Evolutionary conservation across 2,888 invertebrate genomes (phyloP).

Genomic region (Parnassius apollo): DNA sequence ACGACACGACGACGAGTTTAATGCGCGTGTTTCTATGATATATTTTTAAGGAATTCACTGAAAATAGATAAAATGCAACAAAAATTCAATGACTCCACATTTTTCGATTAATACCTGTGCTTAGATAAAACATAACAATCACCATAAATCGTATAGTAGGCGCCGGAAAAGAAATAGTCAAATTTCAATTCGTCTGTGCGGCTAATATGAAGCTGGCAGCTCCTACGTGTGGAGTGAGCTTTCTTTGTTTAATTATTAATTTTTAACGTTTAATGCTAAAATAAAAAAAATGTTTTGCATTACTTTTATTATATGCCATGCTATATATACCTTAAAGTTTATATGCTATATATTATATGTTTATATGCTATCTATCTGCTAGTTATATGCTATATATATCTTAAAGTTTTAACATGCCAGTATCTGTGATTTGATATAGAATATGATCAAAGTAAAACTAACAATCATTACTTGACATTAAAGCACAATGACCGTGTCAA

Average conservation of each 20-base stretch:
- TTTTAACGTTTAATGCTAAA: too few species aligned
- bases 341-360: too few species aligned
- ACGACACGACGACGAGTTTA: too few species aligned
- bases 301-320: too few species aligned
- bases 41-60: constrained; percentile 15
- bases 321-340: too few species aligned
- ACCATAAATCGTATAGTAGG: constrained; percentile 28
- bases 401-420: too few species aligned
- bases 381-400: too few species aligned
- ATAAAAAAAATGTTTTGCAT: too few species aligned
- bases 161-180: constrained; percentile 29
- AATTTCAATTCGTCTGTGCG: constrained; percentile 13
- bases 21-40: constrained; percentile 8
- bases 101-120: constrained; percentile 25
- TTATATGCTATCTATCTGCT: too few species aligned
- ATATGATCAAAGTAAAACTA: constrained; percentile 26
- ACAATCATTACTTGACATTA: constrained; percentile 7
- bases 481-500: neutral
- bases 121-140: constrained; percentile 28
- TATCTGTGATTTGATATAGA: neutral
- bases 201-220: neutral
- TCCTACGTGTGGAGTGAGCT: constrained; percentile 5
- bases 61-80: constrained; percentile 19
- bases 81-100: constrained; percentile 16
- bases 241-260: neutral